These are phyloP conservation scores for Cryptoprocta ferox DNA, from an alignment of 2,797 vertebrate genomes.

Conservation along the genomic window DNA sequence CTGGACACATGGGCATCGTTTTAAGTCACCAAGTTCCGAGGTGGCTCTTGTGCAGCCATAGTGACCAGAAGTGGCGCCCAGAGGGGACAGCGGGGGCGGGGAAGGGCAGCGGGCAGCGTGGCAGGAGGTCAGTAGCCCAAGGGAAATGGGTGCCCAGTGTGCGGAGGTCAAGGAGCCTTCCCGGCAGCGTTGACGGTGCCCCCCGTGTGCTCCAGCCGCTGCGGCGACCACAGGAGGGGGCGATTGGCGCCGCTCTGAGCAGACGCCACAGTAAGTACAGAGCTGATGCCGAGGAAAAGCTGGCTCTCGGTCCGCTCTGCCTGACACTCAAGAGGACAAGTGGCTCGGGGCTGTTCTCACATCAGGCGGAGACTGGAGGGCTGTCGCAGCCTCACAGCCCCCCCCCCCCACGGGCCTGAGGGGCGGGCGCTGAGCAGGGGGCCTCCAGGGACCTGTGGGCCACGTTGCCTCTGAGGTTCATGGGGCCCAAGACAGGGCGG, in stretches of 20 bases:
- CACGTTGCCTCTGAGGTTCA: not conserved
- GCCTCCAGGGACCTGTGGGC: not conserved
- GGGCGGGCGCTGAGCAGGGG: too few relatives aligned
- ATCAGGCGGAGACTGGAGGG: not conserved
- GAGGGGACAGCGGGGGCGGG: not conserved
- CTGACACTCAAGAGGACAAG: not conserved
- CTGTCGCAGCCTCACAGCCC: not conserved
- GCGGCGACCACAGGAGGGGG: not conserved
- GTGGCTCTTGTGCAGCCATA: too few relatives aligned
- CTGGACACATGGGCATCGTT: not conserved
- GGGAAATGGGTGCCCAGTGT: not conserved
- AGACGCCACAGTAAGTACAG: not conserved
- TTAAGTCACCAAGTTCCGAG: not conserved
- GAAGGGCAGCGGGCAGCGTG: not conserved
- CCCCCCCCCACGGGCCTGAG: not conserved
- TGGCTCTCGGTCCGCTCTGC: not conserved
- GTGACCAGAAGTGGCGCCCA: not conserved
- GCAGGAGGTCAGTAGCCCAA: fast-evolving
- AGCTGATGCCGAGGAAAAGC: not conserved
- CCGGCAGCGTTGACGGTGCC: not conserved
- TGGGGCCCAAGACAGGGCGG: not conserved
- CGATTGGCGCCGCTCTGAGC: not conserved
- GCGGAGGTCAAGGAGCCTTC: not conserved
- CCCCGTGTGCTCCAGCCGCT: not conserved
- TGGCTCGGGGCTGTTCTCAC: not conserved